These are phyloP conservation scores for Porphyrio hochstetteri DNA, from an alignment of 2,113 vertebrate species.

Conservation along the genomic window DNA sequence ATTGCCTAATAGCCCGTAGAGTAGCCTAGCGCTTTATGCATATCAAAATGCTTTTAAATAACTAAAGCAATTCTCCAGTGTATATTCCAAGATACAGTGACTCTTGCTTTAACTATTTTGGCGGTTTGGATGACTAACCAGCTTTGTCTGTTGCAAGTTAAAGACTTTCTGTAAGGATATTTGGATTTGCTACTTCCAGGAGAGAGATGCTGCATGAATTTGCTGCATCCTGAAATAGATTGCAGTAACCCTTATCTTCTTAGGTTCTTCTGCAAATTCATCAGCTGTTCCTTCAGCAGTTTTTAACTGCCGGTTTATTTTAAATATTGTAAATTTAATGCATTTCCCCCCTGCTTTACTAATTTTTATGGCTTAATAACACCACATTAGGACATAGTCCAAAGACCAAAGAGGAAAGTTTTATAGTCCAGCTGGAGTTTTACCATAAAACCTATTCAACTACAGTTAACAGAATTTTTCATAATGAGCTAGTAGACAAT, in stretches of 20 bases:
- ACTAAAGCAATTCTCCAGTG: background rate
- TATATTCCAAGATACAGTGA: slow-evolving; percentile 9
- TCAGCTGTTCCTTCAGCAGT: background rate
- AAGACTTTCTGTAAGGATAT: slow-evolving; percentile 17
- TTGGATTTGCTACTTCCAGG: slow-evolving; percentile 33
- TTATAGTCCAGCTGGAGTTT: background rate
- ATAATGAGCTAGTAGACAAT: background rate
- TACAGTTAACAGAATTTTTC: background rate
- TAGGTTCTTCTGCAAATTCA: background rate
- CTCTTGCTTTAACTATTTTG: slow-evolving; percentile 39
- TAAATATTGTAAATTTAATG: background rate
- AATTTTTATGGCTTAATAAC: background rate
- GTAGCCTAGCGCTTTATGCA: background rate
- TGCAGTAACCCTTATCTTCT: background rate
- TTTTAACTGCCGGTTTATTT: background rate
- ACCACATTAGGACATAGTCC: background rate
- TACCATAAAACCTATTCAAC: background rate
- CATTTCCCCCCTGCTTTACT: background rate
- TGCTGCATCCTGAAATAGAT: slow-evolving; percentile 28
- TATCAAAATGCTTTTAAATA: slow-evolving; percentile 26
- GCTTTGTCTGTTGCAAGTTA: background rate
- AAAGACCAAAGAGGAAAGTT: background rate
- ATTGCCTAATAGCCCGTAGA: background rate
- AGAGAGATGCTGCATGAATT: slow-evolving; percentile 7
- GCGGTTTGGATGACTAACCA: slow-evolving; percentile 45